Percentiles rank a stretch among this genome's conserved stretches.
These are phyloP conservation scores for Drosophila anceps DNA, from an alignment of 2,888 invertebrate species.

Conservation along the genomic window DNA sequence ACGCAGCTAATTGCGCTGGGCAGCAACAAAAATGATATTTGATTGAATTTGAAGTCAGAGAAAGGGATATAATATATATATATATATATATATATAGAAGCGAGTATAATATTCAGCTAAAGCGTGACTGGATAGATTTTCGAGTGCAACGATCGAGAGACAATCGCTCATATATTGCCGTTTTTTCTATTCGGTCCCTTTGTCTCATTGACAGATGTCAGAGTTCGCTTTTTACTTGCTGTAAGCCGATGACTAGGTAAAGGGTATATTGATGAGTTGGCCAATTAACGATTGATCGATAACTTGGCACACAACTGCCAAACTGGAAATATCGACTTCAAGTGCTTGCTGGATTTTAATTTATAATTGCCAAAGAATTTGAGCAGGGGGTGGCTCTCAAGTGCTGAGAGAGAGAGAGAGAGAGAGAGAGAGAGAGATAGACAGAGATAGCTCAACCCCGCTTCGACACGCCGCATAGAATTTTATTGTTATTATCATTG, in stretches of 20 bases:
- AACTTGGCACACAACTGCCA: constrained; percentile 41
- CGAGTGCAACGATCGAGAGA: constrained; percentile 18
- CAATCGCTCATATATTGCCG: constrained; percentile 69
- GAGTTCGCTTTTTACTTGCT: constrained; percentile 19
- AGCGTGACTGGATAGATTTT: constrained; percentile 65
- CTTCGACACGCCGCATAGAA: constrained; percentile 8
- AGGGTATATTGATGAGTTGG: constrained; percentile 54
- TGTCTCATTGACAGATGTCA: constrained; percentile 67
- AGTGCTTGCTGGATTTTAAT: constrained; percentile 69
- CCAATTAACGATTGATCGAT: constrained; percentile 77
- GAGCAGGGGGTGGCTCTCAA: constrained; percentile 25
- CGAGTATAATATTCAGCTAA: background rate
- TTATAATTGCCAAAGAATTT: constrained; percentile 71
- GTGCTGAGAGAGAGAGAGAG: constrained; percentile 5
- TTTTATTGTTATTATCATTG: constrained; percentile 33
- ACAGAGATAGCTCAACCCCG: constrained; percentile 6
- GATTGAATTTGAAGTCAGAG: constrained; percentile 46
- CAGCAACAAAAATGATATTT: constrained; percentile 39
- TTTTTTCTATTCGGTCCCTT: background rate
- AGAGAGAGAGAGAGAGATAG: background rate
- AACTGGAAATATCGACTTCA: constrained; percentile 60
- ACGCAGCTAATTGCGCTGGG: constrained; percentile 66
- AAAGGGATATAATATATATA: constrained; percentile 12
- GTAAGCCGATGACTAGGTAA: constrained; percentile 38
- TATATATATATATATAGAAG: background rate